These are phyloP conservation scores for Chlorops oryzae DNA, from an alignment of 1,140 invertebrate genomes.

Conservation along the genomic window DNA sequence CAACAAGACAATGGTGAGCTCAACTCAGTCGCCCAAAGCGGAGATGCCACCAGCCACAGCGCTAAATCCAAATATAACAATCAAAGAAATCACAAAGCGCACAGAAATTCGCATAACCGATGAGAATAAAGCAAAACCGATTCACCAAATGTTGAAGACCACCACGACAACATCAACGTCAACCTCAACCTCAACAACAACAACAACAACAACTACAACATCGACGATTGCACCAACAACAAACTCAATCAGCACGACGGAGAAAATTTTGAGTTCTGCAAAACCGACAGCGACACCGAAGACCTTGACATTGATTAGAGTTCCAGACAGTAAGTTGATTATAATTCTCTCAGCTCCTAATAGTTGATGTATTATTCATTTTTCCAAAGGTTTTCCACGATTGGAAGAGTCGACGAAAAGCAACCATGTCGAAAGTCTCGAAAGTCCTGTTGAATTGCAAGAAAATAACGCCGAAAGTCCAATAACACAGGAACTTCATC, in stretches of 20 bases:
- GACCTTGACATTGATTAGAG: no score
- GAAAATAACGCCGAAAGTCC: no score
- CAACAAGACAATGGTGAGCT: constrained; percentile 8
- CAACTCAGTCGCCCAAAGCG: constrained; percentile 18
- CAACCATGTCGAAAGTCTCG: no score
- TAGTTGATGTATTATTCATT: no score
- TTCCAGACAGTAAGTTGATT: no score
- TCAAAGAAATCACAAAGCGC: constrained; percentile 47
- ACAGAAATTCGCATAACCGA: constrained; percentile 45
- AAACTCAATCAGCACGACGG: constrained; percentile 12
- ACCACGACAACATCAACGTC: constrained; percentile 11
- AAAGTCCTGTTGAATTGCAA: no score
- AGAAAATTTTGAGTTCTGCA: no score
- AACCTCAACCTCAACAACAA: constrained; percentile 17
- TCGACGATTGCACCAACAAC: constrained; percentile 16
- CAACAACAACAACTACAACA: constrained; percentile 7
- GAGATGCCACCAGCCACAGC: constrained; percentile 21
- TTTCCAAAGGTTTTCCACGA: no score
- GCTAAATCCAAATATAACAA: constrained; percentile 43
- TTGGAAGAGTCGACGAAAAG: no score
- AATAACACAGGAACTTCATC: constrained; percentile 8
- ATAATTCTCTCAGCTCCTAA: no score
- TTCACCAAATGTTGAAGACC: constrained; percentile 24
- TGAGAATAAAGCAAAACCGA: constrained; percentile 32
- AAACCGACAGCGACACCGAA: not conserved